These are phyloP conservation scores for Suncus etruscus DNA, from an alignment of 2,113 vertebrate species.

Conservation along the genomic window DNA sequence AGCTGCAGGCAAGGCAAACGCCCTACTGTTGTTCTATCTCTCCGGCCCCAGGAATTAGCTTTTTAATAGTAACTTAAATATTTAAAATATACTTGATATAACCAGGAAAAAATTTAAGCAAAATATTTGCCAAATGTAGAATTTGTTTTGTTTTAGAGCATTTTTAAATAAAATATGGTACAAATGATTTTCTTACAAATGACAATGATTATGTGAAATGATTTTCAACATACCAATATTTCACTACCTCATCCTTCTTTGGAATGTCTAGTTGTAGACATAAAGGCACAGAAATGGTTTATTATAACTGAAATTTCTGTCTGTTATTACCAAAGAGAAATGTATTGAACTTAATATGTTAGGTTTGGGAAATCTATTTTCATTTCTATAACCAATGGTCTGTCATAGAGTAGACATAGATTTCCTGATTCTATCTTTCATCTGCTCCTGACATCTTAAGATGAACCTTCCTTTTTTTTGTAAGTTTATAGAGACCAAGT, in stretches of 20 bases:
- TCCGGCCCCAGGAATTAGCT: too few relatives aligned
- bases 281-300: constrained; percentile 76
- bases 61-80: neutral
- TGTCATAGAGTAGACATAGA: constrained; percentile 69
- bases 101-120: neutral
- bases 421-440: constrained; percentile 67
- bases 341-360: constrained; percentile 80
- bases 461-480: constrained; percentile 61
- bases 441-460: constrained; percentile 59
- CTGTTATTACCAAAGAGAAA: constrained; percentile 81
- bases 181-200: constrained; percentile 60
- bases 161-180: constrained; percentile 24
- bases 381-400: constrained; percentile 79
- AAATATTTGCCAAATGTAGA: constrained; percentile 19
- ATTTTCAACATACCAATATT: constrained; percentile 54
- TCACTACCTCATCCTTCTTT: constrained; percentile 64
- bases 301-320: constrained; percentile 81
- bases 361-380: constrained; percentile 84
- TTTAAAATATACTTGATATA: neutral
- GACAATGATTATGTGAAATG: constrained; percentile 55
- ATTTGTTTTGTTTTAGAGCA: constrained; percentile 48
- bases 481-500: constrained; percentile 62
- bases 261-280: constrained; percentile 71
- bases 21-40: too few relatives aligned
- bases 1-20: too few relatives aligned